Evolutionary conservation across 2,797 vertebrate genomes (phyloP).

Genomic region (Platalea minor): DNA sequence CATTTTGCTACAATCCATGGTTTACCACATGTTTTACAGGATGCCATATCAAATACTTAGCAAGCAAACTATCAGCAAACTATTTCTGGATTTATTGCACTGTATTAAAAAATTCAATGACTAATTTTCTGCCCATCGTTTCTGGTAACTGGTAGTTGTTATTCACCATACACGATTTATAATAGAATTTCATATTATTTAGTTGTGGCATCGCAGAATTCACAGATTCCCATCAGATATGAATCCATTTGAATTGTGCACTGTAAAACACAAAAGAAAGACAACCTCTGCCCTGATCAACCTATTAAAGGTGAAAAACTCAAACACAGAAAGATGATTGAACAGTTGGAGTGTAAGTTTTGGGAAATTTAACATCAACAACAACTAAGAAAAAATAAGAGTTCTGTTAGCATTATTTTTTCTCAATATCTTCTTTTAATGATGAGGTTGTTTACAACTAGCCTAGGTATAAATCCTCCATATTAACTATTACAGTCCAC

Average conservation of each 20-base stretch:
- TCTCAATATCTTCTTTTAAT: background rate
- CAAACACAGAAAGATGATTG: background rate
- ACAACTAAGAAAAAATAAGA: background rate
- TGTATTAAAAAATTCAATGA: background rate
- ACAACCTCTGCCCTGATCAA: background rate
- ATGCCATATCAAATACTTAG: background rate
- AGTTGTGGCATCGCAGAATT: background rate
- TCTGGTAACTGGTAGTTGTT: background rate
- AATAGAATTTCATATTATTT: background rate
- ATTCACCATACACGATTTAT: background rate
- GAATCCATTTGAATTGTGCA: background rate
- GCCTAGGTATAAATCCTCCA: background rate
- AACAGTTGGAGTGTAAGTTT: background rate
- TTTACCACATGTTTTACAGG: background rate
- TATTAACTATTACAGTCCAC: background rate
- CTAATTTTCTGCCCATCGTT: background rate
- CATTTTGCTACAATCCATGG: background rate
- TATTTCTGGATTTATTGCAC: background rate
- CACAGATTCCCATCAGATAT: background rate
- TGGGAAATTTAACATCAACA: background rate
- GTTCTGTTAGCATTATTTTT: background rate
- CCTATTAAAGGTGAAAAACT: background rate
- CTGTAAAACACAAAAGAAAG: background rate
- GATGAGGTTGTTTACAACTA: background rate
- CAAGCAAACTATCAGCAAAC: background rate